These are phyloP conservation scores for Cricetomys ansorgei DNA, from an alignment of 2,113 vertebrate species.

Conservation along the genomic window DNA sequence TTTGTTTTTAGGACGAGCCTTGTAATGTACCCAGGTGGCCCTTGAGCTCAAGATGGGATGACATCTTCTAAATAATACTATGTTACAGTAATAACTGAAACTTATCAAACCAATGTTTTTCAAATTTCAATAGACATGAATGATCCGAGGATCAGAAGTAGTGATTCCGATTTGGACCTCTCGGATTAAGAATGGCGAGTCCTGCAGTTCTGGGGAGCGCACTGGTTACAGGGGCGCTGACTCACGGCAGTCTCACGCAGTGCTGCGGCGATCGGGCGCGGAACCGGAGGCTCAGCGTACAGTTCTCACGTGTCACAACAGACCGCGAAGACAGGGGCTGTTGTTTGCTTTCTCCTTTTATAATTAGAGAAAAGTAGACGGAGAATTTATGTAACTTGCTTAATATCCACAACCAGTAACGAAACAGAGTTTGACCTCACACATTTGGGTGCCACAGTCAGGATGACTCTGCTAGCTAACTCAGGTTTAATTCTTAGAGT, in stretches of 20 bases:
- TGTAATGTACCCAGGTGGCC: not conserved
- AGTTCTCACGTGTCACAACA: not conserved
- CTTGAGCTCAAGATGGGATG: not conserved
- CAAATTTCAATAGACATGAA: not conserved
- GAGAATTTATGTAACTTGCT: not conserved
- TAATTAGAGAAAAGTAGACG: not conserved
- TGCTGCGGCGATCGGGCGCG: not conserved
- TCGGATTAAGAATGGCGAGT: not conserved
- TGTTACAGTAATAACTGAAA: not conserved
- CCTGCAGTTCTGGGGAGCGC: not conserved
- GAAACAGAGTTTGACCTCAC: not conserved
- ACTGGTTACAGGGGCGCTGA: no score
- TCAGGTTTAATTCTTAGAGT: conserved; percentile 5
- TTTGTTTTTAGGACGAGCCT: not conserved
- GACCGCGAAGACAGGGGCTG: not conserved
- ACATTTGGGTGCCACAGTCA: not conserved
- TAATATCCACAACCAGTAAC: not conserved
- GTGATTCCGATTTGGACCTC: not conserved
- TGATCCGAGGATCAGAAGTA: not conserved
- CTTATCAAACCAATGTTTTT: not conserved
- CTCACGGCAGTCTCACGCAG: not conserved
- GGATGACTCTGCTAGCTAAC: not conserved
- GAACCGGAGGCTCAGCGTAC: not conserved
- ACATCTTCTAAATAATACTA: not conserved
- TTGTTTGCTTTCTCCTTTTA: not conserved